Base-by-base conservation (phyloP, 2,888 invertebrate species). In the Chrysodeixis includens region DNA sequence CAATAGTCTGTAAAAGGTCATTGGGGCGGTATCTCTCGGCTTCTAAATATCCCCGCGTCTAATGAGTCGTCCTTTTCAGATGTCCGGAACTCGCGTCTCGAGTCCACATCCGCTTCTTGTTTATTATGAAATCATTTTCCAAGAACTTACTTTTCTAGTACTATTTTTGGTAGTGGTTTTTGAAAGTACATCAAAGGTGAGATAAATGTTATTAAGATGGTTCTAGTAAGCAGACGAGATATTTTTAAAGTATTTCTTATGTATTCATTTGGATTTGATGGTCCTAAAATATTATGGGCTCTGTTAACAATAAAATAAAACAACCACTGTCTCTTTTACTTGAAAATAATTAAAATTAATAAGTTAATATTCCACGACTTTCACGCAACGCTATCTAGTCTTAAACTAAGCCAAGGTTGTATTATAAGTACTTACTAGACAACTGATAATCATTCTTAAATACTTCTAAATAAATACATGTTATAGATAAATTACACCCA, bases 41-140 rank as follows among this genome's bases (percentile, higher is more conserved):
- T 85, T 74, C 75, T 74, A 79, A 78, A 84, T 82, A 78, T 79
- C 75, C 68, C 61, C 76, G 73, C 69, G 76, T 70, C 81, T 91
- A 90, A 91, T 89, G 88, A 90, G 82, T 77, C 79, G 77, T 75
- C 74, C 76, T 76, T 83, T 83, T 78, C 71, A 82, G 70, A 61
- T 66, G 71, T 66, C 83, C 87, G 86, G 86, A 86, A 87, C 82
- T 65, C 71, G 59, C 81, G 78, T 79, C 81, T 81, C 75, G 65
- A 67, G 79, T 71, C 76, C 72, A 74, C 82, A 88, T 90, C 88
- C 88, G 86, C 77, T 69, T 66, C 69, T 73, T 82, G 78, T 78
- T 82, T 84, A 83, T 82, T 85, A 78, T 86, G 30, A 82, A 82
- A 81, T 79, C 75, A 60, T 79, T 64, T 89, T 89, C 84, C 74